Evolutionary conservation across 1,140 invertebrate genomes (phyloP).

Genomic region (Vanessa tameamea): DNA sequence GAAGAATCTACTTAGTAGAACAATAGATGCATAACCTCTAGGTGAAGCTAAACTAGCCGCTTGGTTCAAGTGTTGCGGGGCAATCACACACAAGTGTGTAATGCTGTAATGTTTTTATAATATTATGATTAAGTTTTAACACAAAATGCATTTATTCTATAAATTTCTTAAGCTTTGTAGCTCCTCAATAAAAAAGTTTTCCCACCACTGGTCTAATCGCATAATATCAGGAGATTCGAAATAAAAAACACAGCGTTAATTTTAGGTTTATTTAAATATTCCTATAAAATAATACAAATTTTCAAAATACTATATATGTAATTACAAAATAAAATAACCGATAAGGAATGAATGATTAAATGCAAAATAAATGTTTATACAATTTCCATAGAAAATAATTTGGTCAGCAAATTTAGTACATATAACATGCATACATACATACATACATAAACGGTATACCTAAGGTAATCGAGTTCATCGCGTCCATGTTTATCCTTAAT

Average conservation of each 20-base stretch:
- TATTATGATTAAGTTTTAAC: too few relatives aligned
- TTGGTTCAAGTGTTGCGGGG: too few relatives aligned
- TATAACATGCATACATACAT: background rate
- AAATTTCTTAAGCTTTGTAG: too few relatives aligned
- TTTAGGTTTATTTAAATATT: conserved; percentile 42
- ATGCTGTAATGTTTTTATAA: too few relatives aligned
- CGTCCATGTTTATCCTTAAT: background rate
- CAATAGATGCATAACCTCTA: too few relatives aligned
- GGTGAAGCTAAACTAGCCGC: too few relatives aligned
- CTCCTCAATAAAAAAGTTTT: too few relatives aligned
- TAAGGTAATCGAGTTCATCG: background rate
- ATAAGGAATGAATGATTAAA: conserved; percentile 50
- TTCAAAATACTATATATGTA: conserved; percentile 28
- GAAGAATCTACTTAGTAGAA: too few relatives aligned
- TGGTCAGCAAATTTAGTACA: background rate
- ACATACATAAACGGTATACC: background rate
- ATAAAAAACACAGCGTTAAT: conserved; percentile 13
- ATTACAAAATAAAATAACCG: conserved; percentile 34
- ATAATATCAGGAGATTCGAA: background rate
- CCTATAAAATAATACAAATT: conserved; percentile 46
- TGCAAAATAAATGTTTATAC: conserved; percentile 32
- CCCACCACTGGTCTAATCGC: too few relatives aligned
- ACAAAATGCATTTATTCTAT: too few relatives aligned
- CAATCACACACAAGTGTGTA: too few relatives aligned
- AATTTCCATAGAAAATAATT: background rate